A percentile compares a stretch with the other conserved stretches of the same genome.
phyloP scores from a whole-genome alignment of 2,797 vertebrate genomes.

The Acanthis flammea region DNA sequence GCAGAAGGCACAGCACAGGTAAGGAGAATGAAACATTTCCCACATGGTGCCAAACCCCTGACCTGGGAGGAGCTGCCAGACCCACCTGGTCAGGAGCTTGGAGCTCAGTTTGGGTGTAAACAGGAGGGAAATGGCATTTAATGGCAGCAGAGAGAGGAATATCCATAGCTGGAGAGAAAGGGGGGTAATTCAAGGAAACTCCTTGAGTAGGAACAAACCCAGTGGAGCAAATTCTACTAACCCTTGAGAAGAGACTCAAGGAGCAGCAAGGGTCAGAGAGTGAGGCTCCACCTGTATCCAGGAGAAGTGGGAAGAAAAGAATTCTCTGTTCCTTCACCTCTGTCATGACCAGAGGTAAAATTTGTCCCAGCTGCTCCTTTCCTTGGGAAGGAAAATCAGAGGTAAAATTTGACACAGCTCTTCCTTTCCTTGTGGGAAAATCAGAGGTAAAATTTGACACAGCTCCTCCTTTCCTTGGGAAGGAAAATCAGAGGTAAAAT shows the following conservation, averaged over 20 bases:
- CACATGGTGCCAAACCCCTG: background rate
- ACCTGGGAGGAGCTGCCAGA: background rate
- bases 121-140: background rate
- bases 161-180: background rate
- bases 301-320: background rate
- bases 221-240: background rate
- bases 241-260: background rate
- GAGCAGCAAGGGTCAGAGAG: background rate
- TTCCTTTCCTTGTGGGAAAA: background rate
- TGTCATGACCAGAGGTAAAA: background rate
- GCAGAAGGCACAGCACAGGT: background rate
- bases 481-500: background rate
- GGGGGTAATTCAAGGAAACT: background rate
- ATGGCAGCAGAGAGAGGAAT: background rate
- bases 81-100: background rate
- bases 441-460: background rate
- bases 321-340: background rate
- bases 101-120: background rate
- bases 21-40: background rate
- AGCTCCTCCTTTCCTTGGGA: background rate
- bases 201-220: background rate
- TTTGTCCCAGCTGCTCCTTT: background rate
- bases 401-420: background rate
- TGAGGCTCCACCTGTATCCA: background rate
- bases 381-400: background rate